Evolutionary conservation across 2,888 invertebrate species (phyloP), one percentile per base, ranked within the genome.

Genomic region (Epirrhoe tristata): DNA sequence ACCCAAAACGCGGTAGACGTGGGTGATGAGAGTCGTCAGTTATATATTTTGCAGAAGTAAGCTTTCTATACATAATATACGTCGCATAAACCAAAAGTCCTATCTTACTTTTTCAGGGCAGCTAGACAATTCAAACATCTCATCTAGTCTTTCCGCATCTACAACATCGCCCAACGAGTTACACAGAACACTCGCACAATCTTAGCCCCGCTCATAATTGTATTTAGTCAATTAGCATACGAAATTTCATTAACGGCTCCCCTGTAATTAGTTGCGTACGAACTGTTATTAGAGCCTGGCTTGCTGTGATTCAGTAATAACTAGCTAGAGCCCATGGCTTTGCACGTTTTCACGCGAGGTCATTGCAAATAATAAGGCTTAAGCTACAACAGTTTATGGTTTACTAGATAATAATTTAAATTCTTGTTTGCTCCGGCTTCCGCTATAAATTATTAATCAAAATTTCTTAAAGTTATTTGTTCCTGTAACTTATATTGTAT

Each of bases 211-310:
- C 84, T 78, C 88, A 87, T 91, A 91, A 91, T 90, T 91, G 88
- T 91, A 86, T 91, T 91, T 87, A 86, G 85, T 84, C 88, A 89
- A 90, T 89, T 89, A 89, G 88, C 89, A 89, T 89, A 87, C 86
- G 84, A 88, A 89, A 89, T 89, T 83, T 83, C 86, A 90, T 91
- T 90, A 87, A 88, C 85, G 81, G 80, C 80, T 81, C 79, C 79
- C 76, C 74, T 75, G 84, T 88, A 89, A 90, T 90, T 88, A 88
- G 87, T 86, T 81, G 82, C 78, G 79, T 78, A 79, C 77, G 80
- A 74, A 79, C 81, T 77, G 77, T 79, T 80, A 81, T 80, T 81
- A 80, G 79, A 77, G 78, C 76, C 76, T 77, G 77, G 75, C 70
- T 73, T 66, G 68, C 76, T 68, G 70, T 73, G 81, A 81, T 81